Base-by-base conservation (phyloP, 2,888 invertebrate genomes). In the Epirrhoe tristata region DNA sequence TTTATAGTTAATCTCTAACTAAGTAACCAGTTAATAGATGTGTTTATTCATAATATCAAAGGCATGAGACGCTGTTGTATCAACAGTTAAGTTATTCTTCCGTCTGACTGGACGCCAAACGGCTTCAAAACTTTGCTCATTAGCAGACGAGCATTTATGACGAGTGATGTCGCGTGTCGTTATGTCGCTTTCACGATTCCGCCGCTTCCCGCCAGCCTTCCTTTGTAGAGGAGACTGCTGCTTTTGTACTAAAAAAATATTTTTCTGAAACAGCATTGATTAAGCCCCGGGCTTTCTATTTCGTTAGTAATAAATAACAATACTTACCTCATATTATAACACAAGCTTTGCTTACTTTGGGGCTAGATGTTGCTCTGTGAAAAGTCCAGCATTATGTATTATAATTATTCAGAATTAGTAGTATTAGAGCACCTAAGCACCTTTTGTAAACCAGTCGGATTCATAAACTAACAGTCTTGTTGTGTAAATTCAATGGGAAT, bases 41-140 rank as follows among this genome's bases (percentile, higher is more conserved):
- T 48, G 14, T 48, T 46, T 46, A 46, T 10, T 16, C 5, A 16
- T 48, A 48, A 48, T 48, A 5, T 6, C 1, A 48, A 48, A 48
- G 48, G 7, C 14, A 16, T 43, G 1, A 12, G 16, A 3, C 48
- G 14, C 14, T 54, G 50, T 59, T 63, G 62, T 63, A 55, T 56
- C 36, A 60, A 58, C 61, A 54, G 43, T 52, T 31, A 55, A 65
- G 65, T 65, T 65, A 39, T 59, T 65, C 65, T 64, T 67, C 68
- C 69, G 66, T 74, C 64, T 69, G 69, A 61, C 43, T 64, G 66
- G 71, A 69, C 71, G 72, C 63, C 75, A 70, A 71, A 61, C 69
- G 58, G 61, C 67, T 69, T 70, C 73, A 74, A 71, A 82, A 83
- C 81, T 82, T 84, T 79, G 77, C 79, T 81, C 81, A 81, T 84